These are phyloP conservation scores for Sinosuthora webbiana DNA, from an alignment of 2,113 vertebrate genomes.

Conservation along the genomic window DNA sequence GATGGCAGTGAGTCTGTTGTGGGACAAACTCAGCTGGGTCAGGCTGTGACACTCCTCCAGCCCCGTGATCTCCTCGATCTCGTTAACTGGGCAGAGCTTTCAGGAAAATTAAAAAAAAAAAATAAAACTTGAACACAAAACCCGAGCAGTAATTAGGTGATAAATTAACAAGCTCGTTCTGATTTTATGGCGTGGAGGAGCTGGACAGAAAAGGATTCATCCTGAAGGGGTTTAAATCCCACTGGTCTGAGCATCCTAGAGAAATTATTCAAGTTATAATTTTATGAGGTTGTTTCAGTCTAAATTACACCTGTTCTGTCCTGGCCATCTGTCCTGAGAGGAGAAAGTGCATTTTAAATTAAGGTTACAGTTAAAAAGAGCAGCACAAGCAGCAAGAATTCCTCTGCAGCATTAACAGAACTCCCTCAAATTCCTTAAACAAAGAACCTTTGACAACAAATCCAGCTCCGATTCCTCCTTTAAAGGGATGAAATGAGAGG, in stretches of 20 bases:
- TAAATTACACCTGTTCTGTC: background rate
- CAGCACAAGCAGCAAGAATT: background rate
- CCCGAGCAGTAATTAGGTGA: background rate
- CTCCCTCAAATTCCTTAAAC: background rate
- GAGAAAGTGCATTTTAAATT: background rate
- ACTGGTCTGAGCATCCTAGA: background rate
- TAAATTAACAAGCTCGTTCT: background rate
- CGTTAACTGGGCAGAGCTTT: slow-evolving; percentile 77
- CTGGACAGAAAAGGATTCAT: background rate
- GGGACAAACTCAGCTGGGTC: slow-evolving; percentile 80
- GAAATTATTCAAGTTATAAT: background rate
- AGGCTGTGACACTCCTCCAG: slow-evolving; percentile 81
- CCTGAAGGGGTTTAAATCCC: background rate
- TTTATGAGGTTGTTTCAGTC: background rate
- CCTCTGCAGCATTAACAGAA: background rate
- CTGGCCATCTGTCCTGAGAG: background rate
- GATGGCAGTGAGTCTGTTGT: slow-evolving; percentile 81
- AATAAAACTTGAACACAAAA: background rate
- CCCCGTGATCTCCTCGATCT: slow-evolving; percentile 81
- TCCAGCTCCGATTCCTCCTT: background rate
- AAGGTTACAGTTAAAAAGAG: background rate
- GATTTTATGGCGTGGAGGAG: background rate
- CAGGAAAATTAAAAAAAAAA: slow-evolving; percentile 79
- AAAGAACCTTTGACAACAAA: background rate
- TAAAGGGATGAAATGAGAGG: background rate